Conservation (phyloP, 2,113 vertebrate genomes). For the Platycercus adscitus region DNA sequence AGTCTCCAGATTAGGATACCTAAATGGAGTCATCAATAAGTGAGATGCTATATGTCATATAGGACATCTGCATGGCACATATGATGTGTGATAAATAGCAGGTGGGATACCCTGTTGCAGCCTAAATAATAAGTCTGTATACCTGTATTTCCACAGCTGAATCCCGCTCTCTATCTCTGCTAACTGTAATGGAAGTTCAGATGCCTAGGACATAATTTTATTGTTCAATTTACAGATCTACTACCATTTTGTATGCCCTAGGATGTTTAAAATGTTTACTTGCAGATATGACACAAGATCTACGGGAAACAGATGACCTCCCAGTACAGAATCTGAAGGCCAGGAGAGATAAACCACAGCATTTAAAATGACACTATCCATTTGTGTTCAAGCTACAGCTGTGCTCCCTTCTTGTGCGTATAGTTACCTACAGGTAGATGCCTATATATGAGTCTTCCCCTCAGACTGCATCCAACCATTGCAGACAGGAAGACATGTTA, state of each 20-base stretch:
- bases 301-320: background rate
- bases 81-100: background rate
- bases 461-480: background rate
- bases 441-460: background rate
- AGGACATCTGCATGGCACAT: background rate
- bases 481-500: background rate
- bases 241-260: background rate
- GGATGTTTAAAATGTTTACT: background rate
- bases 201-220: background rate
- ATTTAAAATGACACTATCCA: background rate
- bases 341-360: background rate
- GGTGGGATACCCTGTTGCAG: background rate
- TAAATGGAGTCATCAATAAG: background rate
- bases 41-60: background rate
- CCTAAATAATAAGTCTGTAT: background rate
- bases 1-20: background rate
- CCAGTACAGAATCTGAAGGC: background rate
- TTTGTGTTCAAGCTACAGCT: background rate
- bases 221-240: background rate
- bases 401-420: background rate
- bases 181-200: background rate
- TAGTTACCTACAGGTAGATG: background rate
- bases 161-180: background rate
- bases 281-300: background rate
- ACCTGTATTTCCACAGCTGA: background rate